Conservation (phyloP, 2,113 vertebrate species). For the Percina caprodes region DNA sequence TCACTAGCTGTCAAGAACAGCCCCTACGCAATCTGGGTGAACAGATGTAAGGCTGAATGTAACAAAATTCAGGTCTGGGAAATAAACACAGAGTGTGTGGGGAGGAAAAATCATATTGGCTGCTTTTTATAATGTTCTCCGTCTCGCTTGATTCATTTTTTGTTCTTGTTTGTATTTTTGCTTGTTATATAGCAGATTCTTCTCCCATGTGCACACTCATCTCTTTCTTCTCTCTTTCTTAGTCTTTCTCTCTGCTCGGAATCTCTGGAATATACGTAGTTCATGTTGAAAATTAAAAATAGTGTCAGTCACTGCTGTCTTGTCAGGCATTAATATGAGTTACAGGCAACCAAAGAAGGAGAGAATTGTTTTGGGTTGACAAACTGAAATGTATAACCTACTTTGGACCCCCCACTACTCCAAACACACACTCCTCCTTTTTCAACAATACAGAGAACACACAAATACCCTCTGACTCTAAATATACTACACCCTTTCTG, state of each 20-base stretch:
- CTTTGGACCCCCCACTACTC: conserved; percentile 4
- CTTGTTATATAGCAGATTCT: conserved; percentile 36
- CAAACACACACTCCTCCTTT: background rate
- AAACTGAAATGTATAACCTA: conserved; percentile 32
- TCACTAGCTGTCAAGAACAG: conserved; percentile 85
- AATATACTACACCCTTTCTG: background rate
- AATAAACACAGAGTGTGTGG: conserved; percentile 67
- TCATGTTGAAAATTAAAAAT: conserved; percentile 71
- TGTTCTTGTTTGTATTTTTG: conserved; percentile 41
- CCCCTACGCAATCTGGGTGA: conserved; percentile 84
- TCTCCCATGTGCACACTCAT: conserved; percentile 38
- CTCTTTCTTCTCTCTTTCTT: conserved; percentile 3
- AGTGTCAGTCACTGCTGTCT: conserved; percentile 41
- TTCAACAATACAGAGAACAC: background rate
- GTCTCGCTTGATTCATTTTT: conserved; percentile 46
- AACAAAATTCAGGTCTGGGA: conserved; percentile 88
- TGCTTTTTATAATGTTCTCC: conserved; percentile 34
- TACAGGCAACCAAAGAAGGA: conserved; percentile 34
- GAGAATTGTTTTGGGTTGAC: conserved; percentile 17
- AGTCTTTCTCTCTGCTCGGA: conserved; percentile 15
- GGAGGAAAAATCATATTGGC: conserved; percentile 65
- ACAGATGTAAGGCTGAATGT: conserved; percentile 87
- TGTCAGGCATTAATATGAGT: conserved; percentile 59
- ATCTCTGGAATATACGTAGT: conserved; percentile 44
- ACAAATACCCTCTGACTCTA: background rate